Percentiles rank a stretch among this genome's conserved stretches.
phyloP scores from a whole-genome alignment of 1,140 invertebrate genomes.

The Triops cancriformis region DNA sequence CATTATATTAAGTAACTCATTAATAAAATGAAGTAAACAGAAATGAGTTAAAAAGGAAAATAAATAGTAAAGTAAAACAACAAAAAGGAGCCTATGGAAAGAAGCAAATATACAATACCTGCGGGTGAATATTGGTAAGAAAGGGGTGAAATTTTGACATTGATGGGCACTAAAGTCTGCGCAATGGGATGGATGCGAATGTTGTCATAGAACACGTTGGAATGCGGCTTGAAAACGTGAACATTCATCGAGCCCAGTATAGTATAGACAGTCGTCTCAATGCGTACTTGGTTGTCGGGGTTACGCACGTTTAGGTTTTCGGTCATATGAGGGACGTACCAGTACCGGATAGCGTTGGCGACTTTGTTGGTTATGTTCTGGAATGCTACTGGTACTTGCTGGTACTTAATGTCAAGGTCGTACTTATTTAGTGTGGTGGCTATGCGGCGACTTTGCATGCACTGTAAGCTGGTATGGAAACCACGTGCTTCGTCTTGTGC shows the following conservation, averaged over 20 bases:
- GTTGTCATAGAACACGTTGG: slow-evolving; percentile 22
- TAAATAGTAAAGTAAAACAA: too few relatives aligned
- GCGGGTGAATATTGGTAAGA: slow-evolving; percentile 6
- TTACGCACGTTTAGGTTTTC: slow-evolving; percentile 24
- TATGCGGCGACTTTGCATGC: slow-evolving; percentile 20
- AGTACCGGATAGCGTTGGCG: slow-evolving; percentile 20
- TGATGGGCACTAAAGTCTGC: slow-evolving; percentile 18
- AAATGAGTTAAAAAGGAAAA: neutral
- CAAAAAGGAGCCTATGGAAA: too few relatives aligned
- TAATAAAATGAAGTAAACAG: neutral
- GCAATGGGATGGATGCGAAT: slow-evolving; percentile 24
- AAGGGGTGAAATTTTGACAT: neutral
- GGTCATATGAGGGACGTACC: slow-evolving; percentile 22
- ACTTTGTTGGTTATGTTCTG: slow-evolving; percentile 24
- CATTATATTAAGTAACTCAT: neutral
- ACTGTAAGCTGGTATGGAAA: slow-evolving; percentile 21
- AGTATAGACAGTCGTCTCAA: slow-evolving; percentile 20
- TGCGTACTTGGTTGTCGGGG: slow-evolving; percentile 5
- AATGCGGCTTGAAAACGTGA: slow-evolving; percentile 19
- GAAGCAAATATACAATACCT: neutral
- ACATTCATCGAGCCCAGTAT: slow-evolving; percentile 23
- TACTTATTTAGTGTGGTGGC: slow-evolving; percentile 23
- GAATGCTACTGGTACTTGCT: slow-evolving; percentile 25
- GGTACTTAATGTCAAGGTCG: slow-evolving; percentile 25
- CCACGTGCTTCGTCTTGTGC: slow-evolving; percentile 13